Conservation (phyloP, 2,888 invertebrate species). For the Synanthedon myopaeformis region DNA sequence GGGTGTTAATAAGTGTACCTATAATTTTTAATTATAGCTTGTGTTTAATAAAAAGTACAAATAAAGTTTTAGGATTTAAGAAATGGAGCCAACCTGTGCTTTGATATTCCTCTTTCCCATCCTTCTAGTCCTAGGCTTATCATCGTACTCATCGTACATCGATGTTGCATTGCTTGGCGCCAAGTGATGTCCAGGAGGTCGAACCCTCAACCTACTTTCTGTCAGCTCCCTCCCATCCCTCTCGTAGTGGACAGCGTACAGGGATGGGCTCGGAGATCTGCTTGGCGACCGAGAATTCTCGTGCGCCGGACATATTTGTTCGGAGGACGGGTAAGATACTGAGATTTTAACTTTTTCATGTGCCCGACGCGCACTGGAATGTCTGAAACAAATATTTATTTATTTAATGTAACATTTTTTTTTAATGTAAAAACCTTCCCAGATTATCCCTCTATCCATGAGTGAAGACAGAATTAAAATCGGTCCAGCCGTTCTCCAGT, state of each 20-base stretch:
- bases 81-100: conserved; percentile 74
- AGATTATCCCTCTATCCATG: too few relatives aligned
- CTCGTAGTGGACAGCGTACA: conserved; percentile 78
- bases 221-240: conserved; percentile 75
- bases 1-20: too few relatives aligned
- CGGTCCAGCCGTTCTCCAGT: too few relatives aligned
- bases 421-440: too few relatives aligned
- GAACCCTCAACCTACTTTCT: conserved; percentile 73
- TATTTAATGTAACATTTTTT: too few relatives aligned
- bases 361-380: conserved; percentile 72
- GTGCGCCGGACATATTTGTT: conserved; percentile 69
- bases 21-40: too few relatives aligned
- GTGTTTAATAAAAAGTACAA: too few relatives aligned
- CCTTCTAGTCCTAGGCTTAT: conserved; percentile 69
- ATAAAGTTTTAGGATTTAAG: too few relatives aligned
- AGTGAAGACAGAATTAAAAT: too few relatives aligned
- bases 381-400: conserved; percentile 32
- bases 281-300: conserved; percentile 52
- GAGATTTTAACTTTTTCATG: conserved; percentile 88
- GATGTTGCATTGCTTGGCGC: conserved; percentile 43
- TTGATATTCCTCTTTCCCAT: conserved; percentile 93
- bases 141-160: conserved; percentile 56
- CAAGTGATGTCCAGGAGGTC: conserved; percentile 42
- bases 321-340: conserved; percentile 86
- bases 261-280: conserved; percentile 55